These are phyloP conservation scores for Oscheius sp. DNA, from an alignment of 2,888 invertebrate genomes.

Conservation along the genomic window DNA sequence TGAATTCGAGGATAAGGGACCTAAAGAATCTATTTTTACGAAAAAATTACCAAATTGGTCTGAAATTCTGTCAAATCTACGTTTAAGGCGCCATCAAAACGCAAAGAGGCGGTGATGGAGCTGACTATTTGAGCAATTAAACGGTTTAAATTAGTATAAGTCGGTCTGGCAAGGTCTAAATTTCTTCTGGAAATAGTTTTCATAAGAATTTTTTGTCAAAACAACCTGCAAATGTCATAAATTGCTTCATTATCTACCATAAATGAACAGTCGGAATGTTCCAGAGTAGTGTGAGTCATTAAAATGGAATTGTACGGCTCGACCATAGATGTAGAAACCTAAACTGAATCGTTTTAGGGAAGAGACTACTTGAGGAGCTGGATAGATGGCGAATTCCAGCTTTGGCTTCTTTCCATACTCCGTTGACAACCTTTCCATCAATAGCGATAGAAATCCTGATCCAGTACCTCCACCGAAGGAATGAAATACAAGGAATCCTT, in stretches of 20 bases:
- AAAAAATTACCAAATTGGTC: conserved; percentile 74
- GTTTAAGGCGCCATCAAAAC: conserved; percentile 74
- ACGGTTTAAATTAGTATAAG: conserved; percentile 88
- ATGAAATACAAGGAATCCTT: conserved; percentile 87
- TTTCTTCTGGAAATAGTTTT: conserved; percentile 75
- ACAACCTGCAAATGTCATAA: conserved; percentile 85
- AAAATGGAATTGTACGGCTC: conserved; percentile 95
- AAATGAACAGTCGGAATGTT: conserved; percentile 94
- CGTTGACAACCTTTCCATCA: conserved; percentile 85
- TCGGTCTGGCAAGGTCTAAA: conserved; percentile 78
- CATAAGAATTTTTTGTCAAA: too few species aligned
- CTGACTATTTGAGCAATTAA: conserved; percentile 89
- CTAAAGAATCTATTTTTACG: conserved; percentile 73
- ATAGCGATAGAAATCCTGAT: conserved; percentile 85
- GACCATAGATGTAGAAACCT: conserved; percentile 82
- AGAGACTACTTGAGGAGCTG: conserved; percentile 80
- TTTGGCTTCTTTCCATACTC: conserved; percentile 89
- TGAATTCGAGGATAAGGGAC: conserved; percentile 93
- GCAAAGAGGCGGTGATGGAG: conserved; percentile 79
- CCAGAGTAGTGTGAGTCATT: conserved; percentile 90
- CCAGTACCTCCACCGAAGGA: conserved; percentile 87
- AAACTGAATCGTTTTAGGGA: background rate
- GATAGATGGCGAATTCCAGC: conserved; percentile 86
- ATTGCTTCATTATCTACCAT: conserved; percentile 80
- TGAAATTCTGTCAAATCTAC: conserved; percentile 75